Conservation (phyloP, 2,888 invertebrate species). For the Coenonympha arcania region DNA sequence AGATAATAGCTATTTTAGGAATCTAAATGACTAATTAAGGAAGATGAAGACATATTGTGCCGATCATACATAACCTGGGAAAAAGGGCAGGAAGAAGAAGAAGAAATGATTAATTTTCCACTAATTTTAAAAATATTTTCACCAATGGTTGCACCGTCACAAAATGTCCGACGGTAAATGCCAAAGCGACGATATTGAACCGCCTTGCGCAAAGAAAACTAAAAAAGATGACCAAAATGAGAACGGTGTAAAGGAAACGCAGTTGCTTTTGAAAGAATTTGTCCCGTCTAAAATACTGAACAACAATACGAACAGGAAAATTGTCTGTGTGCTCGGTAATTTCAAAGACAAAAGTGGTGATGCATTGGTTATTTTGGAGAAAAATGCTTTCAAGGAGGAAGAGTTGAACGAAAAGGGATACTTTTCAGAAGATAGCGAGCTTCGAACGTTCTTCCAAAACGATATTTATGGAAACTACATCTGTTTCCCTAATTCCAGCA, state of each 20-base stretch:
- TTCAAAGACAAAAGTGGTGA: conserved; percentile 76
- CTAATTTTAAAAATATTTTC: neutral
- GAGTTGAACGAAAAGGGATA: conserved; percentile 72
- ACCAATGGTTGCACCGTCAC: conserved; percentile 43
- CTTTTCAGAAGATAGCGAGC: conserved; percentile 75
- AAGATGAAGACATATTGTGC: too few species aligned
- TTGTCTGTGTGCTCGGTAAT: conserved; percentile 79
- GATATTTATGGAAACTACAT: conserved; percentile 89
- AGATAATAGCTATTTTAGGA: too few species aligned
- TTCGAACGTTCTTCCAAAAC: conserved; percentile 81
- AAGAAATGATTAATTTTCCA: too few species aligned
- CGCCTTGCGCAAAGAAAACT: conserved; percentile 56
- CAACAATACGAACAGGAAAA: conserved; percentile 82
- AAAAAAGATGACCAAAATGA: conserved; percentile 58
- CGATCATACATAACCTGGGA: too few species aligned
- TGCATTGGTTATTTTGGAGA: conserved; percentile 85
- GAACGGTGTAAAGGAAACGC: conserved; percentile 45
- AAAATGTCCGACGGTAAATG: conserved; percentile 64
- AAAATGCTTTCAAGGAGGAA: conserved; percentile 83
- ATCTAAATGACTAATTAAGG: too few species aligned
- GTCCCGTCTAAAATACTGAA: conserved; percentile 78
- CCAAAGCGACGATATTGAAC: conserved; percentile 47
- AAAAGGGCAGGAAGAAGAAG: too few species aligned
- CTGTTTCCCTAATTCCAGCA: conserved; percentile 75
- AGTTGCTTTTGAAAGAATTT: conserved; percentile 77